Percentiles rank a stretch among this genome's conserved stretches.
These are phyloP conservation scores for Campylomormyrus tamandua DNA, from an alignment of 2,113 vertebrate species.

Conservation along the genomic window DNA sequence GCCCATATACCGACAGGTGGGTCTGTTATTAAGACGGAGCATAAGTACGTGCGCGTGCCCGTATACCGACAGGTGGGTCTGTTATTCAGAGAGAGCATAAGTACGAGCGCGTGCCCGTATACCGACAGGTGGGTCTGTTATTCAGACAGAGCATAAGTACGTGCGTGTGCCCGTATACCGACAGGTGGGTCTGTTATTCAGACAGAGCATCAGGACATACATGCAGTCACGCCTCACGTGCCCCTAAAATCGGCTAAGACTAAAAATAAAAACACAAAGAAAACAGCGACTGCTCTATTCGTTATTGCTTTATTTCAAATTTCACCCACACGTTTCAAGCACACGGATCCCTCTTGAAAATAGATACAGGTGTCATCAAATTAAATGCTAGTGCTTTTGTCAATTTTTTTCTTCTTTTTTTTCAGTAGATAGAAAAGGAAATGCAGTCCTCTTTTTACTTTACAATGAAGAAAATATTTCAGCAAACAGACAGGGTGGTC, in stretches of 20 bases:
- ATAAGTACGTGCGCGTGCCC: too few species aligned
- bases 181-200: not conserved
- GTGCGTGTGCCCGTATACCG: too few species aligned
- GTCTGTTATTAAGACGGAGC: too few species aligned
- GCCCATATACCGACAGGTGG: too few species aligned
- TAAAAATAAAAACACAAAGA: not conserved
- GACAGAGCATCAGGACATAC: not conserved
- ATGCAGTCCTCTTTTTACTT: constrained; percentile 15
- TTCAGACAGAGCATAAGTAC: too few species aligned
- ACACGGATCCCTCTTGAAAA: constrained; percentile 21
- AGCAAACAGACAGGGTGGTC: not conserved
- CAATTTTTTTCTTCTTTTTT: not conserved
- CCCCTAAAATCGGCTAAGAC: not conserved
- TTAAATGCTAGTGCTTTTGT: constrained; percentile 21
- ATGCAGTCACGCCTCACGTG: not conserved
- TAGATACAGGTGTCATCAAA: constrained; percentile 14
- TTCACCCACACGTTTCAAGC: constrained; percentile 29
- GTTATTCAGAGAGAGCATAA: not conserved
- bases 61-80: not conserved
- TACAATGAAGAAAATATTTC: constrained; percentile 44
- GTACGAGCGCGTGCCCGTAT: too few species aligned
- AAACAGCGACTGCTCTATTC: not conserved
- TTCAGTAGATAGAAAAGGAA: constrained; percentile 29
- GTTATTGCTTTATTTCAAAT: constrained; percentile 36
- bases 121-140: too few species aligned